Evolutionary conservation across 2,797 vertebrate genomes (phyloP).

Genomic region (Sebastes jordani): DNA sequence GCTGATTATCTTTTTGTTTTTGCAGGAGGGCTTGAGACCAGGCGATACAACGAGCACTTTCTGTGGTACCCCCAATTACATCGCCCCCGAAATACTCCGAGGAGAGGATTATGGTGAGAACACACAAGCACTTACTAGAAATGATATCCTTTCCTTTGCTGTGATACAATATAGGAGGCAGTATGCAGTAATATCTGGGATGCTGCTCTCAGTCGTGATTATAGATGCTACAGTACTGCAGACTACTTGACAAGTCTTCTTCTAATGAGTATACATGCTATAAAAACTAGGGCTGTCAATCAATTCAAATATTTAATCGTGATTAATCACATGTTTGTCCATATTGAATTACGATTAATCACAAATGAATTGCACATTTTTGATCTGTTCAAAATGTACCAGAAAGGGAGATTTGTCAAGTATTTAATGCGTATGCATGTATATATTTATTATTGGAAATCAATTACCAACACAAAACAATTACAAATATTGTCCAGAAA

Average conservation of each 20-base stretch:
- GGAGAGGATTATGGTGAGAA: slow-evolving; percentile 97
- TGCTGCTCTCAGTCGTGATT: not conserved
- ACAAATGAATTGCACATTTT: too few relatives aligned
- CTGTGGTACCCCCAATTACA: slow-evolving; percentile 99
- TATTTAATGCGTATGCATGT: too few relatives aligned
- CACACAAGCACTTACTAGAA: slow-evolving; percentile 10
- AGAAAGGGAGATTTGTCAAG: too few relatives aligned
- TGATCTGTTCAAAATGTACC: too few relatives aligned
- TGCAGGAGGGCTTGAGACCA: slow-evolving; percentile 96
- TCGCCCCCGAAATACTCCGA: slow-evolving; percentile 96
- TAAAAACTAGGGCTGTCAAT: too few relatives aligned
- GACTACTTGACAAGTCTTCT: not conserved
- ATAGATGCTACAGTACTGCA: not conserved
- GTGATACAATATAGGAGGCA: not conserved
- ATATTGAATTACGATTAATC: too few relatives aligned
- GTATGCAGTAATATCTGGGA: slow-evolving; percentile 11
- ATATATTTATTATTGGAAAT: too few relatives aligned
- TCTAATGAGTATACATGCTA: not conserved
- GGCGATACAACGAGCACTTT: slow-evolving; percentile 99
- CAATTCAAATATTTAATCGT: too few relatives aligned
- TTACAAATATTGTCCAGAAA: too few relatives aligned
- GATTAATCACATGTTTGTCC: too few relatives aligned
- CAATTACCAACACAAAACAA: too few relatives aligned
- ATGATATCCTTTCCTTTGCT: not conserved
- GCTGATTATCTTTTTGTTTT: slow-evolving; percentile 31